A percentile compares a stretch with the other conserved stretches of the same genome.
Conservation (phyloP, 1,140 invertebrate species). For the Cydia amplana region DNA sequence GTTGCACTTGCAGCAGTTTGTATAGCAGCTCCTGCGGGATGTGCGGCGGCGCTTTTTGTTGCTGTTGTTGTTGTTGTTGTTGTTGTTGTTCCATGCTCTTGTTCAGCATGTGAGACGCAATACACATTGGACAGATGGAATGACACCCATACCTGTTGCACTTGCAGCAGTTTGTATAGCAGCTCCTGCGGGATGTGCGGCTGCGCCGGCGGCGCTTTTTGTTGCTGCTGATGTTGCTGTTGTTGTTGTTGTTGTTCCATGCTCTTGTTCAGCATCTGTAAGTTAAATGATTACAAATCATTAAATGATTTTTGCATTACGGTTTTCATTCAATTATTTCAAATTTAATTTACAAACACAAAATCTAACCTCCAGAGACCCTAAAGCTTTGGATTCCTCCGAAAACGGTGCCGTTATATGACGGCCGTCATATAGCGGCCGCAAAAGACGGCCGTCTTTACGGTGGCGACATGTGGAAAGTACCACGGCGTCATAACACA, state of each 20-base stretch:
- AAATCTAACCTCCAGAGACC: too few species aligned
- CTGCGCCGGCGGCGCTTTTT: slow-evolving; percentile 56
- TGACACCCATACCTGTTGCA: slow-evolving; percentile 72
- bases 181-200: slow-evolving; percentile 77
- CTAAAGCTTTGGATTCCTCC: too few species aligned
- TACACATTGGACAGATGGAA: too few species aligned
- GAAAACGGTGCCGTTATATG: too few species aligned
- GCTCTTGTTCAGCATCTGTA: slow-evolving; percentile 81
- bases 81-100: slow-evolving; percentile 77
- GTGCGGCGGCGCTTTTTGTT: slow-evolving; percentile 62
- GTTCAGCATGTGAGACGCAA: slow-evolving; percentile 81
- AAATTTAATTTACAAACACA: too few species aligned
- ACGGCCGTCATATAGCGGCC: too few species aligned
- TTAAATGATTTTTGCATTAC: too few species aligned
- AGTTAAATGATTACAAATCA: background rate
- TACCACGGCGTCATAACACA: too few species aligned
- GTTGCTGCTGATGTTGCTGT: slow-evolving; percentile 57
- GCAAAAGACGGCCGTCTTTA: too few species aligned
- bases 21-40: slow-evolving; percentile 77
- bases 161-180: slow-evolving; percentile 79
- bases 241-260: slow-evolving; percentile 68
- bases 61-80: slow-evolving; percentile 57
- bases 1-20: slow-evolving; percentile 80
- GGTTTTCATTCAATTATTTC: too few species aligned
- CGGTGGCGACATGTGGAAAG: too few species aligned